phyloP scores from a whole-genome alignment of 1,140 invertebrate genomes.

The Drosophila auraria region DNA sequence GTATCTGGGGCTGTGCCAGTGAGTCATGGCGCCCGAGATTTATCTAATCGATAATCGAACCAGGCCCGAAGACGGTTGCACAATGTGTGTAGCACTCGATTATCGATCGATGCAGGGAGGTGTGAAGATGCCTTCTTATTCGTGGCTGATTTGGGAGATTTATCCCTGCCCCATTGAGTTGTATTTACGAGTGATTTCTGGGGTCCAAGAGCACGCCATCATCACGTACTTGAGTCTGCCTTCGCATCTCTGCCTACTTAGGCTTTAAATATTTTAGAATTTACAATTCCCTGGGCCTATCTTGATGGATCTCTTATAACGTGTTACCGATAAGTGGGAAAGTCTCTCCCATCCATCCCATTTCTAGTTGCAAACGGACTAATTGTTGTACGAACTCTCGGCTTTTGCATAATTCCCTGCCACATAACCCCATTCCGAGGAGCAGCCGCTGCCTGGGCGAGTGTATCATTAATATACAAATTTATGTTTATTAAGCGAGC shows the following conservation, averaged over 20 bases:
- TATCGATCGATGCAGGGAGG: constrained; percentile 11
- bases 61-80: constrained; percentile 22
- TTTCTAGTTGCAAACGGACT: constrained; percentile 62
- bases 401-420: constrained; percentile 48
- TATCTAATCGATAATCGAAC: constrained; percentile 40
- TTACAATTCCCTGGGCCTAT: background rate
- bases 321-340: constrained; percentile 36
- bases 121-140: constrained; percentile 5
- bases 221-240: too few relatives aligned
- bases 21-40: constrained; percentile 36
- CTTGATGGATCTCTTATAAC: background rate
- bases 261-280: too few relatives aligned
- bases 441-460: constrained; percentile 11
- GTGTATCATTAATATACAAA: constrained; percentile 74
- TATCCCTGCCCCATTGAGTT: background rate
- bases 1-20: constrained; percentile 12
- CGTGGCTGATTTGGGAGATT: background rate
- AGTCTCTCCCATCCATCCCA: constrained; percentile 49
- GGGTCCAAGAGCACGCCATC: too few relatives aligned
- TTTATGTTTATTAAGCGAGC: constrained; percentile 63
- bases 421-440: constrained; percentile 22
- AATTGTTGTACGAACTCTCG: constrained; percentile 64
- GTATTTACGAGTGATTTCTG: too few relatives aligned
- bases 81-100: constrained; percentile 8
- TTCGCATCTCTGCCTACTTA: too few relatives aligned